These are phyloP conservation scores for Osmerus mordax DNA, from an alignment of 2,113 vertebrate species.

Conservation along the genomic window DNA sequence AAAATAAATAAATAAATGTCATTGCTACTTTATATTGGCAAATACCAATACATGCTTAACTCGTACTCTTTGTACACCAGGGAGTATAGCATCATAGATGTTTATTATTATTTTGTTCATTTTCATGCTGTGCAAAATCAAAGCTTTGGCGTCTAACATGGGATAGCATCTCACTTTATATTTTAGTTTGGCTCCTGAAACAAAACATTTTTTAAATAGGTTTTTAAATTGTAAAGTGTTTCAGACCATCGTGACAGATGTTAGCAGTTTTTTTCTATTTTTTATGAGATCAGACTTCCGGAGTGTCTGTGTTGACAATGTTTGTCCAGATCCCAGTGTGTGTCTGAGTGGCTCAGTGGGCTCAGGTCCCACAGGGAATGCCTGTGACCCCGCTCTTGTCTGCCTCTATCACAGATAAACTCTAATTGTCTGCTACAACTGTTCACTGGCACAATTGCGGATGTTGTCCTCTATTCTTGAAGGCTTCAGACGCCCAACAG, in stretches of 20 bases:
- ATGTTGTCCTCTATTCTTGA: conserved; percentile 74
- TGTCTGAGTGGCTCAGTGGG: conserved; percentile 59
- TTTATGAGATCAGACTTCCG: conserved; percentile 78
- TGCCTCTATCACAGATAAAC: conserved; percentile 78
- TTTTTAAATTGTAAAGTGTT: conserved; percentile 24
- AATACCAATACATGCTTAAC: conserved; percentile 31
- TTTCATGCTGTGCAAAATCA: too few species aligned
- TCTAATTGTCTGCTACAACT: conserved; percentile 83
- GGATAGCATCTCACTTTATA: too few species aligned
- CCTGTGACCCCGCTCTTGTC: conserved; percentile 77
- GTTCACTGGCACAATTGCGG: conserved; percentile 72
- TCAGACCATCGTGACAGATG: conserved; percentile 56
- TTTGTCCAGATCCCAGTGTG: conserved; percentile 58
- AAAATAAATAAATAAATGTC: conserved; percentile 33
- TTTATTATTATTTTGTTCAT: too few species aligned
- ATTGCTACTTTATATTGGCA: conserved; percentile 26
- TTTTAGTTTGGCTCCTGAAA: background rate
- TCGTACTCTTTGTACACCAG: conserved; percentile 15
- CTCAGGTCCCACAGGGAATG: conserved; percentile 62
- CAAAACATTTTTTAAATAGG: background rate
- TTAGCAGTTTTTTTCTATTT: conserved; percentile 32
- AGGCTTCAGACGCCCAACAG: conserved; percentile 72
- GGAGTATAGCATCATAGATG: too few species aligned
- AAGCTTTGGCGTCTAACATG: too few species aligned
- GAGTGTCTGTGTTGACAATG: conserved; percentile 69